These are phyloP conservation scores for Parauchenoglanis punctatus DNA, from an alignment of 2,797 vertebrate species.

Conservation along the genomic window DNA sequence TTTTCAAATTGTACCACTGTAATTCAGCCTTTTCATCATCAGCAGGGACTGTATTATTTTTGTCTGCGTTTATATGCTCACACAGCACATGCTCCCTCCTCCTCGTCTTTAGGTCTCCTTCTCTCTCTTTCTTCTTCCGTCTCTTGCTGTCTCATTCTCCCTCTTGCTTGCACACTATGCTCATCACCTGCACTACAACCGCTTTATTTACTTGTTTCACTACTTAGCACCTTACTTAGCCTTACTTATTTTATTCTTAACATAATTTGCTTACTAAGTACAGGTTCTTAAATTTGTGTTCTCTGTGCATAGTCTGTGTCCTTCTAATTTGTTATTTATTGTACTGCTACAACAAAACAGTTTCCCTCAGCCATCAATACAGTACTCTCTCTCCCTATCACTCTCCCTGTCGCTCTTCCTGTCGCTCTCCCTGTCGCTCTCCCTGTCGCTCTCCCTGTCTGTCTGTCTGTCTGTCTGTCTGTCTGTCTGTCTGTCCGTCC, in stretches of 20 bases:
- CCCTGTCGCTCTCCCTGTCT: neutral
- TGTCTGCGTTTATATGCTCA: too few relatives aligned
- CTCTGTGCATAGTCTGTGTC: neutral
- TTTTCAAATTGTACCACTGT: neutral
- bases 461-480: too few relatives aligned
- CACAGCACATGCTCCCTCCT: too few relatives aligned
- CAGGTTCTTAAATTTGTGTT: neutral
- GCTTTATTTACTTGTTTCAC: neutral
- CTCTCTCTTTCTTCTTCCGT: neutral
- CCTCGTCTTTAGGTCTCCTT: neutral
- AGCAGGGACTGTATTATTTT: neutral
- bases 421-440: neutral
- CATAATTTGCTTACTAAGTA: neutral
- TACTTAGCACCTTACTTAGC: neutral
- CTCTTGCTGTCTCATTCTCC: neutral
- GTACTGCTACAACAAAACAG: neutral
- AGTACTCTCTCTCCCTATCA: neutral
- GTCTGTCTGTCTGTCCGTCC: too few relatives aligned
- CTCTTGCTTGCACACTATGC: too few relatives aligned
- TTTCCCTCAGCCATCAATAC: neutral
- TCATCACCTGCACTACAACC: too few relatives aligned
- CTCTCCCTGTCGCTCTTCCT: neutral
- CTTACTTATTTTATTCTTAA: neutral
- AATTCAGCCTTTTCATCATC: neutral
- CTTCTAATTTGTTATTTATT: neutral